These are phyloP conservation scores for Celastrina argiolus DNA, from an alignment of 2,888 invertebrate species.

Conservation along the genomic window DNA sequence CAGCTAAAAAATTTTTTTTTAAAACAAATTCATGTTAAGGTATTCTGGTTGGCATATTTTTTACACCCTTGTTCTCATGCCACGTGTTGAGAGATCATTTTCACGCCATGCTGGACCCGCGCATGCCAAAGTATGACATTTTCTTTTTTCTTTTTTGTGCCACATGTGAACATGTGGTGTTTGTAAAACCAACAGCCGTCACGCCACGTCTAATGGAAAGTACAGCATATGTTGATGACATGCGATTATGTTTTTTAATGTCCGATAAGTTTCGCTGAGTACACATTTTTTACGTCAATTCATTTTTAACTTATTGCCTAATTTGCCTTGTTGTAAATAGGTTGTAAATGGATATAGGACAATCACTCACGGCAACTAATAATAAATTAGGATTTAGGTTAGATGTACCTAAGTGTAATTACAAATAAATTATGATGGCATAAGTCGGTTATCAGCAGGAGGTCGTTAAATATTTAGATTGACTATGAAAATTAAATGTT, in stretches of 20 bases:
- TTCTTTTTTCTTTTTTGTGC: constrained; percentile 35
- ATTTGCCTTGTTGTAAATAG: no score
- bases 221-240: constrained; percentile 33
- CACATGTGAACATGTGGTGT: constrained; percentile 44
- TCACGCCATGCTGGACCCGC: constrained; percentile 47
- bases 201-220: constrained; percentile 28
- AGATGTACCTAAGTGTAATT: no score
- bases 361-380: no score
- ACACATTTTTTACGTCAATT: constrained; percentile 41
- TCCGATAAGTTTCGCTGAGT: constrained; percentile 46
- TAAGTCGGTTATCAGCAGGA: no score
- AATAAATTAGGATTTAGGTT: no score
- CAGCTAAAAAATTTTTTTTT: not conserved
- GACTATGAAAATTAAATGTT: no score
- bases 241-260: constrained; percentile 34
- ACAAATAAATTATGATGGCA: no score
- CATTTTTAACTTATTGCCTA: no score
- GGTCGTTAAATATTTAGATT: no score
- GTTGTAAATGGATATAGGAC: no score
- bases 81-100: constrained; percentile 44
- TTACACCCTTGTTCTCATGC: constrained; percentile 25
- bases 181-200: constrained; percentile 39
- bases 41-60: not conserved
- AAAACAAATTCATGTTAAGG: not conserved
- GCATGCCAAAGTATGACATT: constrained; percentile 35